Evolutionary conservation across 2,113 vertebrate species (phyloP).

Genomic region (Lepisosteus osseus): DNA sequence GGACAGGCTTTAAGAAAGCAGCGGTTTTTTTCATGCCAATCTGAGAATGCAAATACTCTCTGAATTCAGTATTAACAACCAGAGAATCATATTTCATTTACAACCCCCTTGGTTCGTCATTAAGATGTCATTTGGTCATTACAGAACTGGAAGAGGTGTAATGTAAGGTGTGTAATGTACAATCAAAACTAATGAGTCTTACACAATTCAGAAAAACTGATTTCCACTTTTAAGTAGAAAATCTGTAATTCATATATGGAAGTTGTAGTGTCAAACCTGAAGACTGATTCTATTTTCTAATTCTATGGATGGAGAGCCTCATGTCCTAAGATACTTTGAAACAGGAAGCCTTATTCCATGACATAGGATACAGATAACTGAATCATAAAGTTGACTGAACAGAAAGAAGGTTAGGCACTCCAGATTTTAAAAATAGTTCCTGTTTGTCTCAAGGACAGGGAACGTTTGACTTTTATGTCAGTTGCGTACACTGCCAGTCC

Average conservation of each 20-base stretch:
- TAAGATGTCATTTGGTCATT: background rate
- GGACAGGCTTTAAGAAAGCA: constrained; percentile 6
- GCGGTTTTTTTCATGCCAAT: background rate
- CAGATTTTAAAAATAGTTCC: too few species aligned
- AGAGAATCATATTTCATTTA: constrained; percentile 10
- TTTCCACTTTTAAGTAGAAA: background rate
- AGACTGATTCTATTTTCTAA: background rate
- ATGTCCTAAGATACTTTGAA: background rate
- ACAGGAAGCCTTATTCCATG: too few species aligned
- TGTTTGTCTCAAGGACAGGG: too few species aligned
- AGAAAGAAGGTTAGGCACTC: too few species aligned
- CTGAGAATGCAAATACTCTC: constrained; percentile 12
- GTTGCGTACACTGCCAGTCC: too few species aligned
- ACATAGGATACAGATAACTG: too few species aligned
- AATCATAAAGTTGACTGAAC: too few species aligned
- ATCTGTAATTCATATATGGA: background rate
- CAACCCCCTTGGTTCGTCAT: background rate
- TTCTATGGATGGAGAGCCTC: background rate
- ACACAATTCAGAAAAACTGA: background rate
- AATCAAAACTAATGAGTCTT: constrained; percentile 7
- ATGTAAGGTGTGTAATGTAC: background rate
- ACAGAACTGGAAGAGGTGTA: background rate
- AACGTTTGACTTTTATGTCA: too few species aligned
- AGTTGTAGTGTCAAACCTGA: background rate
- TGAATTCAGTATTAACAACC: constrained; percentile 17